Base-by-base conservation (phyloP, 2,888 invertebrate species). In the Agrochola macilenta region DNA sequence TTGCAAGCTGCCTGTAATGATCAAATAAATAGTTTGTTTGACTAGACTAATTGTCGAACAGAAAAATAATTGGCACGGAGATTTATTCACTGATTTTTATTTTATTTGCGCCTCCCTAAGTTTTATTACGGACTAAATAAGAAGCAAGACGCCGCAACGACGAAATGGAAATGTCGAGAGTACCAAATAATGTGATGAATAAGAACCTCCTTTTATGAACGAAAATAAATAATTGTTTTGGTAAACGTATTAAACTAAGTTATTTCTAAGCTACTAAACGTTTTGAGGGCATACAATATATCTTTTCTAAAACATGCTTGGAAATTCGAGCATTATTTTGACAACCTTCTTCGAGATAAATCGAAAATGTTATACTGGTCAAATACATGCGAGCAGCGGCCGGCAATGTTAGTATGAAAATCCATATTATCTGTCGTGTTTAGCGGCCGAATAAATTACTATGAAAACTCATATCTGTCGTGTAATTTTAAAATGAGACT, bases 81-180 rank as follows among this genome's bases (percentile, higher is more conserved):
- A 78, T 82, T 78, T 82, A 78, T 71, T 57, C 9, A 64, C 30
- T 68, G 70, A 43, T 68, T 74, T 75, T 79, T 69, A 63, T 76
- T 84, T 72, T 83, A 35, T 71, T 71, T 63, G 61, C 17, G 54
- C 39, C 49, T 43, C 30, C 49, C 8, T 71, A 43, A 64, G 30
- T 77, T 77, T 81, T 74, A 84, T 74, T 81, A 68, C 52, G 5
- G 52, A 54, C 23, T 39, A 57, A 69, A 65, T 84, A 80, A 80
- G 52, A 72, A 68, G 20, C 20, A 66, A 76, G 73, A 80, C 69
- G 61, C 39, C 58, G 46, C 26, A 69, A 26, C 39, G 72, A 58
- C 17, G 60, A 69, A 49, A 70, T 65, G 23, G 64, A 39, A 79
- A 57, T 57, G 43, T 65, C n/a, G 60, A 70, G 35, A 61, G 43